Base-by-base conservation (phyloP, 2,797 vertebrate genomes). In the Paguma larvata region DNA sequence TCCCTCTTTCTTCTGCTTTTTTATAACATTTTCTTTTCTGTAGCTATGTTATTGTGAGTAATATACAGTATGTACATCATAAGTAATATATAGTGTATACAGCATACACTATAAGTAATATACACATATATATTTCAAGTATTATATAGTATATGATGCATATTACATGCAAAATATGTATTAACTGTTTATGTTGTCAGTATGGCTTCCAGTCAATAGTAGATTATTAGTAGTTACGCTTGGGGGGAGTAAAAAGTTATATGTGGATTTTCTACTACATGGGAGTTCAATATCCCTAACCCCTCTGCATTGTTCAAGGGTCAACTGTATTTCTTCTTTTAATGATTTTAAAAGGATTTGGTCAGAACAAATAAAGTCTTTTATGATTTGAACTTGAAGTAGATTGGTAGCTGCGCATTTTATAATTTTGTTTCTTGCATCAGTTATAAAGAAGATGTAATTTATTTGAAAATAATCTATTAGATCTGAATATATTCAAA, bases 401-500 rank as follows among this genome's bases (percentile, higher is more conserved):
- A 12, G 41, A 34, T 75, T 77, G 41, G 62, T 85, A 62, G 27
- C 19, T 89, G 62, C 4, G 7, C 9, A 82, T 87, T 90, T 77
- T 80, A 6, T 46, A 48, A n/a, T 72, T 97, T 92, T 80, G 5
- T 80, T 85, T 89, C 56, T 90, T 85, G 14, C 27, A 72, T 95
- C 1, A 62, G 10, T 72, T 78, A 82, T 73, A 59, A 89, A 87
- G 59, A 62, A 87, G 32, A 79, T 65, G 7, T 86, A 86, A 90
- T 62, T 53, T 87, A 67, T 62, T 85, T 62, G 56, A 30, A 70
- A 94, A 78, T 77, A 70, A 80, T 86, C n/a, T 92, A 67, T 63
- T 97, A 77, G 70, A 91, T 82, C 3, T 46, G 65, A 75, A 62
- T 59, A 78, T 25, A 89, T 91, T 68, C 13, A 94, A 89, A 96